Base-by-base conservation (phyloP, 2,888 invertebrate genomes). In the Archips crataeganus region DNA sequence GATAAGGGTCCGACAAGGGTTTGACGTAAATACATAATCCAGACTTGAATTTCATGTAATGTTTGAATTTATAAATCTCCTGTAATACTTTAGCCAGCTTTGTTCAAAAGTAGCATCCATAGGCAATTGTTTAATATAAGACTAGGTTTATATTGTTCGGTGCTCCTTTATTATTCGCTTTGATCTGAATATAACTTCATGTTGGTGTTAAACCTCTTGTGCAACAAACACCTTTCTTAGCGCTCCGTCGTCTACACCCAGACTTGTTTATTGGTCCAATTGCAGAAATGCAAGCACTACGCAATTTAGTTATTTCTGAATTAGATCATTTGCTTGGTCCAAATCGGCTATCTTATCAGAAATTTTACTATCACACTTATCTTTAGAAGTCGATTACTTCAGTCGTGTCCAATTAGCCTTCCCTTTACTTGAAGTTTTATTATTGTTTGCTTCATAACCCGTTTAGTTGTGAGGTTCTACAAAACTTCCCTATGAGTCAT, bases 321-420 rank as follows among this genome's bases (percentile, higher is more conserved):
- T 76, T 82, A 84, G 81, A 83, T 81, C 80, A 85, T 85, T 88
- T 86, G 86, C 88, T 89, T 90, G 91, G 80, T 83, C 92, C 80
- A 91, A 79, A 88, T 93, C 75, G 75, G 60, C 36, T 72, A 75
- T 75, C 75, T 75, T 71, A 75, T 75, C 75, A 45, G 10, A 65
- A 65, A 70, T 64, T 89, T 89, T 91, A 90, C 91, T 85, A 91
- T 92, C 91, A 75, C 63, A 70, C 71, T 74, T 78, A 73, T 75
- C 73, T 75, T 64, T 64, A 61, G 9, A 42, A 51, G 51, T 42
- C 8, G 64, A 54, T 70, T 61, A 49, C 45, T 64, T 45, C 42
- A 57, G 54, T 67, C 10, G 57, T 51, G 63, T 72, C 34, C 63
- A 73, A 51, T 73, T 68, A 75, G 32, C 39, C 51, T 36, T n/a